phyloP scores from a whole-genome alignment of 1,140 invertebrate species.

The Drosophila repleta region DNA sequence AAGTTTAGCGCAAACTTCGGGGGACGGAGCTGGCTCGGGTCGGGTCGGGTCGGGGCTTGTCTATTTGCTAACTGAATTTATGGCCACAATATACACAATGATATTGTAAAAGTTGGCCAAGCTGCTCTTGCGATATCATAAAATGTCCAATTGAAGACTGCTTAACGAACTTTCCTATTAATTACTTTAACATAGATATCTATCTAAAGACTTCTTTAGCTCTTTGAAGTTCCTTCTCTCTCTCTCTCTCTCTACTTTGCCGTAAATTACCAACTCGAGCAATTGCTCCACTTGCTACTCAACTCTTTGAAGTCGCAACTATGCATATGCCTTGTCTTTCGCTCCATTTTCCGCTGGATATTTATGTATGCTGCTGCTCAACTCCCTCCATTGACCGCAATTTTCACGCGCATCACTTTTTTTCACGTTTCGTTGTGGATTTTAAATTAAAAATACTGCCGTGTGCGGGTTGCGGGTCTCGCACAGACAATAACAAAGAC shows the following conservation, averaged over 20 bases:
- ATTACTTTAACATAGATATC: too few relatives aligned
- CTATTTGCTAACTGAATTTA: slow-evolving; percentile 37
- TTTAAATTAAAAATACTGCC: slow-evolving; percentile 77
- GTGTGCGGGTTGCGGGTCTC: slow-evolving; percentile 57
- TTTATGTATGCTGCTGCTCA: not conserved
- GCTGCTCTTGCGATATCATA: not conserved
- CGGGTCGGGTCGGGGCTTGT: slow-evolving; percentile 6
- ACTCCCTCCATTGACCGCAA: slow-evolving; percentile 31
- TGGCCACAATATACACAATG: slow-evolving; percentile 36
- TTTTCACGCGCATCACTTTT: slow-evolving; percentile 47
- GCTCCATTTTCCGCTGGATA: not conserved
- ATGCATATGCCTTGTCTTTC: not conserved
- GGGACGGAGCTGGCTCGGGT: not conserved
- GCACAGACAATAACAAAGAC: slow-evolving; percentile 42
- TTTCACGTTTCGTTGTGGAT: slow-evolving; percentile 67
- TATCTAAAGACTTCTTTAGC: too few relatives aligned
- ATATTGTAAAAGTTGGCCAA: slow-evolving; percentile 6
- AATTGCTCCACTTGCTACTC: too few relatives aligned
- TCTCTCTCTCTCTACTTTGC: too few relatives aligned
- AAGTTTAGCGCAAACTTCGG: slow-evolving; percentile 40
- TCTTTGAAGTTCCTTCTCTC: too few relatives aligned
- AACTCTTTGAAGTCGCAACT: too few relatives aligned
- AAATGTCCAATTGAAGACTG: too few relatives aligned
- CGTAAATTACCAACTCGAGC: too few relatives aligned
- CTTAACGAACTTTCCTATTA: too few relatives aligned